Evolutionary conservation across 2,888 invertebrate genomes (phyloP).

Genomic region (Oligia fasciuncula): DNA sequence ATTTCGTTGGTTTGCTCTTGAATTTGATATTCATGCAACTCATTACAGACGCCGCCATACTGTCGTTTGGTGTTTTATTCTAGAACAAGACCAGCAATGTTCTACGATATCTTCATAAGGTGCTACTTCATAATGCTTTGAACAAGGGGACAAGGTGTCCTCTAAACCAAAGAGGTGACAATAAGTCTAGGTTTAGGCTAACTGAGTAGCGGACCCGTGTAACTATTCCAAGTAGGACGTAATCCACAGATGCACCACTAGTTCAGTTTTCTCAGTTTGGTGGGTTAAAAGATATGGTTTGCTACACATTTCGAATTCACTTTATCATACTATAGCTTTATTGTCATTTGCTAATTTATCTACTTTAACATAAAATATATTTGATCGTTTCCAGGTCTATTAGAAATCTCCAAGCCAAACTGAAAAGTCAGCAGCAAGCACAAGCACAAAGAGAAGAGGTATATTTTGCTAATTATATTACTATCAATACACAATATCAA

Average conservation of each 20-base stretch:
- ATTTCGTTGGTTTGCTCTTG: neutral
- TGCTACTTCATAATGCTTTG: neutral
- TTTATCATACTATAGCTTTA: neutral
- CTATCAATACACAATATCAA: neutral
- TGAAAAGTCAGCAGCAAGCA: constrained; percentile 96
- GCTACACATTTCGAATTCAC: too few relatives aligned
- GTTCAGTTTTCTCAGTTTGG: too few relatives aligned
- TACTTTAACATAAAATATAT: too few relatives aligned
- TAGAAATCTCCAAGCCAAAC: constrained; percentile 96
- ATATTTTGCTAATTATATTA: constrained; percentile 66
- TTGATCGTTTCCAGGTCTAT: constrained; percentile 92
- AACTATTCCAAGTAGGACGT: too few relatives aligned
- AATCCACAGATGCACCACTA: too few relatives aligned
- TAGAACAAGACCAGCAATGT: neutral
- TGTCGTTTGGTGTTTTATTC: neutral
- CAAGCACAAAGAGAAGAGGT: constrained; percentile 94
- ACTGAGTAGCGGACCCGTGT: too few relatives aligned
- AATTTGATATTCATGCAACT: neutral
- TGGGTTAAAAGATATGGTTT: too few relatives aligned
- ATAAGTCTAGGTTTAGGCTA: too few relatives aligned
- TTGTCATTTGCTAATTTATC: neutral
- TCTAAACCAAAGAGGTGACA: too few relatives aligned
- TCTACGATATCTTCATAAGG: neutral
- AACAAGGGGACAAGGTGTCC: too few relatives aligned
- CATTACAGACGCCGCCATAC: too few relatives aligned